A percentile compares a stretch with the other conserved stretches of the same genome.
Conservation (phyloP, 2,113 vertebrate genomes). For the Heteronetta atricapilla region DNA sequence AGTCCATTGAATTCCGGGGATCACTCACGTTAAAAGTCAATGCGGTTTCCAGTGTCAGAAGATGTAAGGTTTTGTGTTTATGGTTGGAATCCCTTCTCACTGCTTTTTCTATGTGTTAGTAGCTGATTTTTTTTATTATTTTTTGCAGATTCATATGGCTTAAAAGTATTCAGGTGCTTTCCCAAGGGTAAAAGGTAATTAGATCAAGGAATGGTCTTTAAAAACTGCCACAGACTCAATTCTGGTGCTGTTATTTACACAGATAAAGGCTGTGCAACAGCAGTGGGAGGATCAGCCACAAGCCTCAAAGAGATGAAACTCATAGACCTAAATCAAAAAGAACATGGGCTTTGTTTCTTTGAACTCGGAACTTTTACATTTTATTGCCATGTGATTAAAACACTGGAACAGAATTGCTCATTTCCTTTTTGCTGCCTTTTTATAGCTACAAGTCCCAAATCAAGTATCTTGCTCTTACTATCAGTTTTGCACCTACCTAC, state of each 20-base stretch:
- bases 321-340: constrained; percentile 45
- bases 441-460: constrained; percentile 30
- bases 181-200: constrained; percentile 2
- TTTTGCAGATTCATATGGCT: not conserved
- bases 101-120: not conserved
- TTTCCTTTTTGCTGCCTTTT: constrained; percentile 46
- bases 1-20: constrained; percentile 64
- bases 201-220: constrained; percentile 25
- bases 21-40: constrained; percentile 74
- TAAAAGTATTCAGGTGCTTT: not conserved
- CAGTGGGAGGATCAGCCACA: constrained; percentile 14
- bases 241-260: constrained; percentile 12
- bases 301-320: constrained; percentile 27
- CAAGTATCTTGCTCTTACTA: not conserved
- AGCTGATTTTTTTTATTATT: not conserved
- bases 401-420: constrained; percentile 31
- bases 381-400: constrained; percentile 51
- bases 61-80: constrained; percentile 48
- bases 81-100: not conserved
- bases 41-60: constrained; percentile 59
- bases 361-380: constrained; percentile 15
- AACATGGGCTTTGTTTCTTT: constrained; percentile 47
- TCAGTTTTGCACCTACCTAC: not conserved
- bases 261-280: constrained; percentile 3
- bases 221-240: constrained; percentile 19